Percentiles rank a stretch among this genome's conserved stretches.
Evolutionary conservation across 2,888 invertebrate species (phyloP).

Genomic region (Melangyna quadrimaculata): DNA sequence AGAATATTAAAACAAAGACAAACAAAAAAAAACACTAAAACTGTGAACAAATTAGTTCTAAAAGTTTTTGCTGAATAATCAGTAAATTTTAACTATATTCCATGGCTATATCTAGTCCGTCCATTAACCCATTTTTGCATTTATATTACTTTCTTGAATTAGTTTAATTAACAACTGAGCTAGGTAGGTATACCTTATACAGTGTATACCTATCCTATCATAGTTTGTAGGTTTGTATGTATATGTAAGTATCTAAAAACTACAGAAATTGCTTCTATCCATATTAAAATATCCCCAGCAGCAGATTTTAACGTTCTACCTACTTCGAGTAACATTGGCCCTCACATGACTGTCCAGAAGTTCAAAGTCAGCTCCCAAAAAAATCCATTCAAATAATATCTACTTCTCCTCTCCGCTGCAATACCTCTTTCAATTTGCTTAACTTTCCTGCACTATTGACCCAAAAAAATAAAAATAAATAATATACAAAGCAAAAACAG

Average conservation of each 20-base stretch:
- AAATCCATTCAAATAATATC: conserved; percentile 36
- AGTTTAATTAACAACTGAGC: conserved; percentile 12
- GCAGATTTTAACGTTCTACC: background rate
- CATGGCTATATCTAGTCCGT: background rate
- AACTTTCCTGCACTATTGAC: conserved; percentile 26
- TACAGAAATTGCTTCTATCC: background rate
- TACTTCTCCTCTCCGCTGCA: background rate
- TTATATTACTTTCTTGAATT: conserved; percentile 12
- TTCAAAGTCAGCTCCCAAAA: conserved; percentile 56
- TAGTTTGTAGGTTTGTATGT: too few species aligned
- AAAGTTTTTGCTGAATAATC: background rate
- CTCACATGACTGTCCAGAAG: conserved; percentile 42
- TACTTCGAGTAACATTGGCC: conserved; percentile 41
- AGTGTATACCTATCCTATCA: too few species aligned
- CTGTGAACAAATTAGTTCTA: background rate
- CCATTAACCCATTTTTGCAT: conserved; percentile 18
- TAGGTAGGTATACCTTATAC: background rate
- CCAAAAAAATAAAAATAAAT: background rate
- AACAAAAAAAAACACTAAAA: background rate
- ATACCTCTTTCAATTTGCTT: conserved; percentile 3
- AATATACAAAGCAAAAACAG: background rate
- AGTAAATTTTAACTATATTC: background rate
- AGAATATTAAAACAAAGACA: background rate
- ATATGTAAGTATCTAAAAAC: background rate
- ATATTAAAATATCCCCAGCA: background rate